Conservation (phyloP, 2,888 invertebrate genomes). For the Eucera pruinosa region DNA sequence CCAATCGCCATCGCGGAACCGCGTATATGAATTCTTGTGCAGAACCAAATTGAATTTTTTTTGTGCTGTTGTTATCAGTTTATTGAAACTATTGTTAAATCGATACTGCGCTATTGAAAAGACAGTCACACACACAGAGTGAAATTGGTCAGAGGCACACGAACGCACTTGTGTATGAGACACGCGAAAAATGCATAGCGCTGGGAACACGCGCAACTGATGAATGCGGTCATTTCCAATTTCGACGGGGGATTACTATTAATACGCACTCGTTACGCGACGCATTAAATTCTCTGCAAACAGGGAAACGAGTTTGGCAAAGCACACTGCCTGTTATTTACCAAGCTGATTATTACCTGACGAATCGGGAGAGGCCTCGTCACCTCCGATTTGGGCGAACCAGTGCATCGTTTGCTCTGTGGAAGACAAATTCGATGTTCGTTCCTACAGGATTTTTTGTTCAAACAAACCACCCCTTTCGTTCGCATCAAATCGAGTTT, state of each 20-base stretch:
- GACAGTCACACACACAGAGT: too few species aligned
- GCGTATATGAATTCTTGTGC: not conserved
- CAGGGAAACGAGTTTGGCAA: constrained; percentile 37
- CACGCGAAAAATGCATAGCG: too few species aligned
- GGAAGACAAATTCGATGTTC: constrained; percentile 68
- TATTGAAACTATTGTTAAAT: too few species aligned
- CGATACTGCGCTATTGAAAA: too few species aligned
- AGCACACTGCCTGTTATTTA: constrained; percentile 53
- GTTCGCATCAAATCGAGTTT: not conserved
- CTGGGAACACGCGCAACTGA: constrained; percentile 4
- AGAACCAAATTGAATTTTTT: not conserved
- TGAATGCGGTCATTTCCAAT: constrained; percentile 54
- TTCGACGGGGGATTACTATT: constrained; percentile 56
- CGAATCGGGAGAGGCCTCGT: constrained; percentile 74
- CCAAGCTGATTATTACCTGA: constrained; percentile 78
- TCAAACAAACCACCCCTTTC: not conserved
- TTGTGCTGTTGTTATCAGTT: too few species aligned
- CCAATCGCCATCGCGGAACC: not conserved
- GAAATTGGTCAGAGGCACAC: too few species aligned
- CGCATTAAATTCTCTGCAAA: constrained; percentile 54
- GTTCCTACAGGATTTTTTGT: constrained; percentile 36
- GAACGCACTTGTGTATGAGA: too few species aligned
- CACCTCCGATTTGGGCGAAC: constrained; percentile 82
- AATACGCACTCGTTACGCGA: constrained; percentile 49
- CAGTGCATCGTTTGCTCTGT: constrained; percentile 83